Evolutionary conservation across 2,797 vertebrate genomes (phyloP).

Genomic region (Peromyscus melanophrys): DNA sequence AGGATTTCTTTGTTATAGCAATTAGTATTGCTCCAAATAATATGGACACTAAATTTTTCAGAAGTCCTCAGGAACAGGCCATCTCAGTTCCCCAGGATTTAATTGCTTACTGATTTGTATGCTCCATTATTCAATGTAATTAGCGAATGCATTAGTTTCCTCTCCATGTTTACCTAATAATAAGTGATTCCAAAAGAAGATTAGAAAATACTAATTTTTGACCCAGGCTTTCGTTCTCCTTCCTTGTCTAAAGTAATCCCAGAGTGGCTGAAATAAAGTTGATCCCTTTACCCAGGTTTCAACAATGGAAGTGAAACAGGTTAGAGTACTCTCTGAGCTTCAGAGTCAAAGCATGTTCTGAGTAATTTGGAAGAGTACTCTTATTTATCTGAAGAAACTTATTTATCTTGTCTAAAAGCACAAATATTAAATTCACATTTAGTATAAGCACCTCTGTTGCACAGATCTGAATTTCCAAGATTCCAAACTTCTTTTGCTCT

Average conservation of each 20-base stretch:
- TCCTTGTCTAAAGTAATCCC: conserved; percentile 87
- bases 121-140: conserved; percentile 33
- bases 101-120: conserved; percentile 46
- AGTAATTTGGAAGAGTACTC: conserved; percentile 74
- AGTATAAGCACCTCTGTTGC: neutral
- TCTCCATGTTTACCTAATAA: conserved; percentile 58
- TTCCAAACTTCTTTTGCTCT: conserved; percentile 3
- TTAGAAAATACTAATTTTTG: conserved; percentile 45
- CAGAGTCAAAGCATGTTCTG: conserved; percentile 69
- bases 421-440: conserved; percentile 56
- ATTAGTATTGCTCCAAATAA: conserved; percentile 42
- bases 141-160: conserved; percentile 42
- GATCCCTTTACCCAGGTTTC: conserved; percentile 82
- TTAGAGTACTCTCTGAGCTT: conserved; percentile 75
- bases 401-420: conserved; percentile 72
- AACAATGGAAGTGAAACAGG: conserved; percentile 81
- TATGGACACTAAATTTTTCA: conserved; percentile 17
- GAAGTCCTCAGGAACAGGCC: conserved; percentile 10
- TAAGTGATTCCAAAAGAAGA: conserved; percentile 69
- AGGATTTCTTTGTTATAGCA: neutral
- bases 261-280: conserved; percentile 84
- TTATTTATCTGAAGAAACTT: conserved; percentile 75
- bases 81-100: conserved; percentile 46
- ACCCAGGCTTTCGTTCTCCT: conserved; percentile 62
- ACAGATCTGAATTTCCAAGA: neutral